Conservation (phyloP, 2,888 invertebrate species). For the Margaritifera margaritifera region DNA sequence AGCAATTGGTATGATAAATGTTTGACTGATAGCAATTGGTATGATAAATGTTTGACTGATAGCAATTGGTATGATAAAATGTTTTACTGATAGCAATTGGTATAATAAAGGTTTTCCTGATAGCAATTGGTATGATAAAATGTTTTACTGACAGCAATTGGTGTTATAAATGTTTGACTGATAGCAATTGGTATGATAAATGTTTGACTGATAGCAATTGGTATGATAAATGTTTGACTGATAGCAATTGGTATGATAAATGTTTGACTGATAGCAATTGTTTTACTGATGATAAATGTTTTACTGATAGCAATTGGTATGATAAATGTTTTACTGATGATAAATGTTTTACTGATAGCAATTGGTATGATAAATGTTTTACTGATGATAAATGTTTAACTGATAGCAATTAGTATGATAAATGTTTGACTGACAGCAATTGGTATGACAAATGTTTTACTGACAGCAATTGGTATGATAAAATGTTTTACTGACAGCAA, state of each 20-base stretch:
- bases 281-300: background rate
- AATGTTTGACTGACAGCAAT: constrained; percentile 80
- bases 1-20: constrained; percentile 73
- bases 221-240: constrained; percentile 68
- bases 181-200: background rate
- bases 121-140: background rate
- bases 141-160: constrained; percentile 80
- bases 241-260: background rate
- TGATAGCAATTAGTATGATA: background rate
- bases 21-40: constrained; percentile 72
- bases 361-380: background rate
- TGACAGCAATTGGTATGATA: constrained; percentile 85
- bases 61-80: background rate
- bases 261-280: constrained; percentile 72
- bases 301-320: constrained; percentile 72
- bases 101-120: constrained; percentile 69
- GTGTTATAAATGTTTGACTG: constrained; percentile 68
- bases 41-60: constrained; percentile 70
- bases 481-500: background rate
- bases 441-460: constrained; percentile 60
- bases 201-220: constrained; percentile 72
- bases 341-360: too few species aligned
- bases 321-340: constrained; percentile 71
- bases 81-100: constrained; percentile 72
- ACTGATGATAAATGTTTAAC: too few species aligned